phyloP scores from a whole-genome alignment of 1,140 invertebrate species.

The Drosophila ohnishii region DNA sequence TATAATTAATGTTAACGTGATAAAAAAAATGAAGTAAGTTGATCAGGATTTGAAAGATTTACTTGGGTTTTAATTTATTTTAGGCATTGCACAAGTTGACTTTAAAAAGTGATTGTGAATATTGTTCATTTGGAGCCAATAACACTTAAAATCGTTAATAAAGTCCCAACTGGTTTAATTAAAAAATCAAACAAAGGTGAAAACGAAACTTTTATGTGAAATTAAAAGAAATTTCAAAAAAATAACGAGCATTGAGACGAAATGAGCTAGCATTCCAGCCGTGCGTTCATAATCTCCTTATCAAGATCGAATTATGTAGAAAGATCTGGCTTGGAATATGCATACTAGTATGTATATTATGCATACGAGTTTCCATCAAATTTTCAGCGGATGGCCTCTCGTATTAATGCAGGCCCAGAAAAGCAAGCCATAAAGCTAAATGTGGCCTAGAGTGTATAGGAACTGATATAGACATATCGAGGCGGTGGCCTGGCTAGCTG shows the following conservation, averaged over 20 bases:
- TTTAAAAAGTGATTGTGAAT: conserved; percentile 2
- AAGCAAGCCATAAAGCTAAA: conserved; percentile 30
- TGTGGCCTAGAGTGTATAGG: conserved; percentile 10
- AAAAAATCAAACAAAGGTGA: conserved; percentile 20
- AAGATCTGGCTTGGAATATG: conserved; percentile 10
- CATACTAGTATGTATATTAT: conserved; percentile 20
- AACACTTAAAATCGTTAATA: conserved; percentile 1
- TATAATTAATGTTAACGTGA: neutral
- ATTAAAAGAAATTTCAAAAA: conserved; percentile 27
- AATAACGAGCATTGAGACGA: conserved; percentile 3
- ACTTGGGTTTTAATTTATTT: too few relatives aligned
- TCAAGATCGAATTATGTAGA: conserved; percentile 36
- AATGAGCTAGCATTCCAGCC: conserved; percentile 16
- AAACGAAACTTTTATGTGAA: conserved; percentile 23
- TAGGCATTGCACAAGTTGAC: neutral
- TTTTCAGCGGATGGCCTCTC: conserved; percentile 30
- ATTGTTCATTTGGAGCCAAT: conserved; percentile 1
- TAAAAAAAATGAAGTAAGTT: neutral
- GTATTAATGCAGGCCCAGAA: conserved; percentile 25
- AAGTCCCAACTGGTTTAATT: conserved; percentile 26
- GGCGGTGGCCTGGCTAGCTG: conserved; percentile 44
- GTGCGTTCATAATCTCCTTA: conserved; percentile 18
- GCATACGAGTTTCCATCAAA: conserved; percentile 29
- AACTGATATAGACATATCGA: conserved; percentile 37
- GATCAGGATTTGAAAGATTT: conserved; percentile 1